Base-by-base conservation (phyloP, 2,888 invertebrate genomes). In the Cerastis rubricosa region DNA sequence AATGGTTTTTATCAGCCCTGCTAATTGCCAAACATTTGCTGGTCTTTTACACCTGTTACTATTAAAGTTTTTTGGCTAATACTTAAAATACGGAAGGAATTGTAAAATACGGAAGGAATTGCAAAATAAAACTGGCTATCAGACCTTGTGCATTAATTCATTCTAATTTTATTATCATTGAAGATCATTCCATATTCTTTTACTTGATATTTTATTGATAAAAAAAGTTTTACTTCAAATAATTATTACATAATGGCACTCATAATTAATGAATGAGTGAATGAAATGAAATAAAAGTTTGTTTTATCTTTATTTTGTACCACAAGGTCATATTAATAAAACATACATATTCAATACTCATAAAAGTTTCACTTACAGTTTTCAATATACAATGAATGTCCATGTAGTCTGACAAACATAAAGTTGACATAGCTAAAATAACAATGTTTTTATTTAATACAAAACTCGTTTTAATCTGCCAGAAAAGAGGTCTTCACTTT, bases 401-500 rank as follows among this genome's bases (percentile, higher is more conserved):
- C 22, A 63, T 19, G 43, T 45, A 51, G 40, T 40, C 47, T 61
- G 3, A 47, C 7, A 49, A 35, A 29, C 54, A 71, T n/a, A 65
- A 29, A 54, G 25, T 35, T 64, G 25, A 35, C 14, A 11, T n/a
- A 6, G 19, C 19, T 79, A 17, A 59, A 72, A 64, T 61, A 40
- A 61, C 11, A 79, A 17, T 54, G 12, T 69, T 22, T 57, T 17
- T 40, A 25, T 3, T 25, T 63, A 51, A 54, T 79, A n/a, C 14
- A 11, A 71, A 76, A 72, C 72, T 61, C 14, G 76, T 81, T 77
- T 59, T 74, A 61, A 59, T 69, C 69, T 72, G 54, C 66, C 63
- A 70, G 47, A 71, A 68, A 69, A 72, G 47, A 66, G 35, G 45
- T 71, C 78, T 61, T 69, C 19, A 63, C 35, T 59, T 67, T 71